Evolutionary conservation across 2,888 invertebrate genomes (phyloP), one percentile per base, ranked within the genome.

Genomic region (Electrophaes corylata): DNA sequence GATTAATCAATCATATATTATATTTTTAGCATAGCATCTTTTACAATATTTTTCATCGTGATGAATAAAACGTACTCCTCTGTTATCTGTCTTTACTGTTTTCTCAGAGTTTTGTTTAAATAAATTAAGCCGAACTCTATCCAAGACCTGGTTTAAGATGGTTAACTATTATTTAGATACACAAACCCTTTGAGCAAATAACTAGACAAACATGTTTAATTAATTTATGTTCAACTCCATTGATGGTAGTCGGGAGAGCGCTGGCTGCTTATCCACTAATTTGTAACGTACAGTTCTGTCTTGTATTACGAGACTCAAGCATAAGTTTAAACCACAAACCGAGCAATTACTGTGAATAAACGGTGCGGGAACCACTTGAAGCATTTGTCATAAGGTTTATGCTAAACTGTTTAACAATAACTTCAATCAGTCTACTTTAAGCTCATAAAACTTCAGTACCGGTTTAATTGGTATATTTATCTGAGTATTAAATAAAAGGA

Each of bases 1-100:
- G 59, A 67, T 57, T 75, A 71, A 74, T 69, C 73, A 73, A 71
- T 70, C 54, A 75, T 69, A 67, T 70, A 73, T 75, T 73, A 71
- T 74, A 69, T 37, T 59, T 53, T 23, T 57, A 56, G 62, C 52
- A 59, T 62, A 57, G 54, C 35, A 57, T n/a, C n/a, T n/a, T n/a
- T n/a, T 57, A 43, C 23, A 39, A 51, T 57, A 46, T 23, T 41
- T 57, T 50, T 62, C 44, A 46, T 57, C 53, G 16, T 31, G 58
- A 51, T 46, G 58, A 41, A 58, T 55, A 45, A 57, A 44, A 29
- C 44, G 40, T 47, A 26, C 41, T 57, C 48, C 18, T 51, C 29
- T 14, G 26, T 31, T 41, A 48, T 6, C 33, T 41, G 44, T 6
- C 33, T 19, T 35, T 19, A 19, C n/a, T 11, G 26, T 46, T 45